Base-by-base conservation (phyloP, 2,113 vertebrate genomes). In the Rutilus rutilus region DNA sequence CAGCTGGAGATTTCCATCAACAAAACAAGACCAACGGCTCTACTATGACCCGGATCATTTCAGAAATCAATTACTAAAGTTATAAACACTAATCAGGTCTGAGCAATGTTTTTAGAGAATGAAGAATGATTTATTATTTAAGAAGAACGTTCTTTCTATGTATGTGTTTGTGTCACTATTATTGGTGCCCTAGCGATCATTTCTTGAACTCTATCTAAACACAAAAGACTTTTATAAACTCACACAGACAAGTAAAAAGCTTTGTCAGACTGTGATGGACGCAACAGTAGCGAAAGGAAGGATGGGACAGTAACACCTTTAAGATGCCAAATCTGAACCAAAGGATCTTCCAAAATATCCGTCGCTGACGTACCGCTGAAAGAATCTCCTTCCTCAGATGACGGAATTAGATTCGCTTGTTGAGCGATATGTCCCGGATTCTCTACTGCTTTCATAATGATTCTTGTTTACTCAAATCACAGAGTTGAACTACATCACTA, bases 401-500 rank as follows among this genome's bases (percentile, higher is more conserved):
- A n/a, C 59, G 19, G 50, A 84, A 42, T 4, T 4, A 65, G 57
- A 64, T 74, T 59, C 10, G 8, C 6, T 12, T 36, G 59, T 67
- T 21, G 54, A 45, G 33, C 30, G 23, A 47, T 39, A 47, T 10
- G 81, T 59, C 69, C n/a, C 67, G 47, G 73, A 71, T 42, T 71
- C 19, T 71, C 33, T 21, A 23, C 33, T 33, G 33, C 65, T 69
- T 69, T 42, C 75, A 54, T 71, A 78, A 87, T 78, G 30, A 83
- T 2, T 19, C 7, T 59, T 85, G 52, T 87, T 87, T 85, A 77
- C 45, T 67, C n/a, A 33, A 21, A 62, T 64, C 47, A 12, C 36
- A 64, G 67, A 52, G 27, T 81, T 42, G 33, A 71, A 85, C 85
- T 75, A 42, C 69, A 60, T 85, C 86, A 82, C 60, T 69, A 59